A percentile compares a stretch with the other conserved stretches of the same genome.
phyloP scores from a whole-genome alignment of 2,797 vertebrate species.

The Pantherophis vulpinus region DNA sequence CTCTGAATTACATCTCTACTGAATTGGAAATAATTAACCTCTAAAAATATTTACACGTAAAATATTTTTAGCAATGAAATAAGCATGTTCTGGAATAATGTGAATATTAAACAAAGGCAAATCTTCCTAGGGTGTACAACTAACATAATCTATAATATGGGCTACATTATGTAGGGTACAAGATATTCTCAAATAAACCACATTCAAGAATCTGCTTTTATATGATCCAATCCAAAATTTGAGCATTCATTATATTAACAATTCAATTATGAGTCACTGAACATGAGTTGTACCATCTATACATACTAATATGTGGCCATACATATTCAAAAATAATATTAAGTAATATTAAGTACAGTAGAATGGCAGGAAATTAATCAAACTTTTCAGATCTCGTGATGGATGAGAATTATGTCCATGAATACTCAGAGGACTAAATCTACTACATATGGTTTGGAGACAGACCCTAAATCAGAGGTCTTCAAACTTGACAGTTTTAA shows the following conservation, averaged over 20 bases:
- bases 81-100: conserved; percentile 10
- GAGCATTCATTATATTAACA: conserved; percentile 1
- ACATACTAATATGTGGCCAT: background rate
- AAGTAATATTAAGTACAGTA: background rate
- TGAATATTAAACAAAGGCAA: conserved; percentile 17
- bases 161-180: background rate
- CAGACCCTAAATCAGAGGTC: background rate
- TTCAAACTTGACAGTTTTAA: too few relatives aligned
- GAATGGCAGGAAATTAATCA: background rate
- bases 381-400: background rate
- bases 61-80: conserved; percentile 22
- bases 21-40: conserved; percentile 21
- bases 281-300: background rate
- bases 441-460: background rate
- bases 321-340: background rate
- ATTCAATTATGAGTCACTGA: background rate
- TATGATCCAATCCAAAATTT: conserved; percentile 18
- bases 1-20: background rate
- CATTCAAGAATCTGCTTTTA: conserved; percentile 16
- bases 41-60: conserved; percentile 26
- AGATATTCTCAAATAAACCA: conserved; percentile 14
- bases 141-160: conserved; percentile 1
- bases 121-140: conserved; percentile 35
- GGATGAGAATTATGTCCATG: background rate
- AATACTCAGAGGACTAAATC: background rate